Percentiles rank a stretch among this genome's conserved stretches.
Evolutionary conservation across 1,140 invertebrate species (phyloP).

Genomic region (Pogonomyrmex californicus): DNA sequence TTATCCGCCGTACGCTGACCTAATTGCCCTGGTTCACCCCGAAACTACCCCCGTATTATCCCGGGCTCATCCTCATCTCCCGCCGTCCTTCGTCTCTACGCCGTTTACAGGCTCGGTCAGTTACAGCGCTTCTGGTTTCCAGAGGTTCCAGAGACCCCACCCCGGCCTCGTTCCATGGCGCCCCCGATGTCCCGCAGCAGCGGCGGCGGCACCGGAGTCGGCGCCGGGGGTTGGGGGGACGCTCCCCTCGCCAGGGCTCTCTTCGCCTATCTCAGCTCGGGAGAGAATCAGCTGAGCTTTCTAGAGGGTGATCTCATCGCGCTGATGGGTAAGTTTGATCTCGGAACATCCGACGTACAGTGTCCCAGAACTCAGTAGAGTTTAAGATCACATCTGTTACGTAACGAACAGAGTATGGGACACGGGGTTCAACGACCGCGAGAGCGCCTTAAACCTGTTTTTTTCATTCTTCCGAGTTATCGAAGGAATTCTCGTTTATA

Average conservation of each 20-base stretch:
- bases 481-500: not conserved
- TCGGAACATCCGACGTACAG: not conserved
- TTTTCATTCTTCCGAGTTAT: not conserved
- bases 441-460: not conserved
- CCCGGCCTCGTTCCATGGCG: conserved; percentile 91
- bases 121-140: conserved; percentile 56
- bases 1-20: conserved; percentile 41
- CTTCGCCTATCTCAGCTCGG: conserved; percentile 96
- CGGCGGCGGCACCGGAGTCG: conserved; percentile 79
- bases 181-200: conserved; percentile 89
- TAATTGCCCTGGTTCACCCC: conserved; percentile 50
- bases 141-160: conserved; percentile 88
- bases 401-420: not conserved
- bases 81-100: too few species aligned
- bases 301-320: conserved; percentile 96
- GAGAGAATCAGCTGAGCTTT: conserved; percentile 97
- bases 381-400: not conserved
- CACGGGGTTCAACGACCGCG: not conserved
- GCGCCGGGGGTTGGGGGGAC: conserved; percentile 84
- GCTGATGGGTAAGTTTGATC: conserved; percentile 90
- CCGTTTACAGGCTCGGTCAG: conserved; percentile 14
- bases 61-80: conserved; percentile 30
- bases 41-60: conserved; percentile 51
- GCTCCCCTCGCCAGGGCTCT: conserved; percentile 92
- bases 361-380: not conserved